These are phyloP conservation scores for Euproctis similis DNA, from an alignment of 2,888 invertebrate genomes.

Conservation along the genomic window DNA sequence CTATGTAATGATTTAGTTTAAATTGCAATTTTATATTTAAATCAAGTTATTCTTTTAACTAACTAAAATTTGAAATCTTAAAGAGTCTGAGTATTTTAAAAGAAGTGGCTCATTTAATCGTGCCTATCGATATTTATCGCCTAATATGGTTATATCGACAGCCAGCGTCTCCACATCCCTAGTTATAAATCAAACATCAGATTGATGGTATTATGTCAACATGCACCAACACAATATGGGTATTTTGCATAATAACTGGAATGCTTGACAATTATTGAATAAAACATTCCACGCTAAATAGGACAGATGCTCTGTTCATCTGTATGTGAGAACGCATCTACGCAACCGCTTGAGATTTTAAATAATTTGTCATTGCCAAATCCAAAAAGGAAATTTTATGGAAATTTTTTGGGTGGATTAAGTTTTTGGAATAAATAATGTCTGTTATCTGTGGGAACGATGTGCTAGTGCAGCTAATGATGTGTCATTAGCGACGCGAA, in stretches of 20 bases:
- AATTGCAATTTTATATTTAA: too few relatives aligned
- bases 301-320: slow-evolving; percentile 45
- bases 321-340: slow-evolving; percentile 51
- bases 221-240: slow-evolving; percentile 57
- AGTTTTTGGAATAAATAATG: slow-evolving; percentile 11
- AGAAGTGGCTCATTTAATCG: too few relatives aligned
- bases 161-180: slow-evolving; percentile 19
- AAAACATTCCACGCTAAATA: slow-evolving; percentile 48
- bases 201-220: slow-evolving; percentile 75
- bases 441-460: slow-evolving; percentile 22
- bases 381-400: slow-evolving; percentile 21
- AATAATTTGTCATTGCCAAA: slow-evolving; percentile 67
- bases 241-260: slow-evolving; percentile 67
- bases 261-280: slow-evolving; percentile 65
- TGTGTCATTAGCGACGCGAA: slow-evolving; percentile 16
- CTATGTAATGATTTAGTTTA: too few relatives aligned
- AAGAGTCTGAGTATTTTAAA: too few relatives aligned
- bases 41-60: too few relatives aligned
- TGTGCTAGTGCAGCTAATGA: neutral
- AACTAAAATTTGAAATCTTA: too few relatives aligned
- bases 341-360: slow-evolving; percentile 19
- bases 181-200: slow-evolving; percentile 58
- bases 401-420: slow-evolving; percentile 34
- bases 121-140: too few relatives aligned
- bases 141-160: slow-evolving; percentile 18